Conservation (phyloP, 2,888 invertebrate genomes). For the Torymus aiolomorphi region DNA sequence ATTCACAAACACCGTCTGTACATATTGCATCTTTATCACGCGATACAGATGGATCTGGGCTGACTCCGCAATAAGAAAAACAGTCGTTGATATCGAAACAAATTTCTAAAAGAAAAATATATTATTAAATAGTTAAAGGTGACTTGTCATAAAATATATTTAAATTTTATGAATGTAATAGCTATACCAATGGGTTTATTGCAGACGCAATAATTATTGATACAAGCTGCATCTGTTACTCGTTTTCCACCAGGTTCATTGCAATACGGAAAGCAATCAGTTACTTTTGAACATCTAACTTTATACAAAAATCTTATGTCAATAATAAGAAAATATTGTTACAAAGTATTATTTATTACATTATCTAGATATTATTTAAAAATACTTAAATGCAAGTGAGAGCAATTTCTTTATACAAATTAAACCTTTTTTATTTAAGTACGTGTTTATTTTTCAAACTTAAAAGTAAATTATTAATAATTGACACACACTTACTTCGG, state of each 20-base stretch:
- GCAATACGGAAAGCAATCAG: conserved; percentile 16
- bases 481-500: conserved; percentile 10
- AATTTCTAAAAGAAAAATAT: conserved; percentile 19
- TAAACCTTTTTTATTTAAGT: no score
- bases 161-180: background rate
- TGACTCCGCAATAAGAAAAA: conserved; percentile 19
- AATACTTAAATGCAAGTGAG: background rate
- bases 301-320: no score
- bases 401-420: background rate
- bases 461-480: background rate
- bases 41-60: conserved; percentile 14
- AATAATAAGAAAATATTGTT: no score
- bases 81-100: conserved; percentile 22
- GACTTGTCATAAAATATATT: background rate
- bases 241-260: background rate
- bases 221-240: conserved; percentile 11
- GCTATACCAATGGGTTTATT: conserved; percentile 20
- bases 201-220: conserved; percentile 22
- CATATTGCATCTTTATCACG: conserved; percentile 20
- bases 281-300: conserved; percentile 19
- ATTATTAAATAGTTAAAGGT: background rate
- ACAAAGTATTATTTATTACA: no score
- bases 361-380: no score
- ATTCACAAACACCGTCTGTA: conserved; percentile 30
- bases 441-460: background rate